phyloP scores from a whole-genome alignment of 2,888 invertebrate species.

The Stenodera caucasica region DNA sequence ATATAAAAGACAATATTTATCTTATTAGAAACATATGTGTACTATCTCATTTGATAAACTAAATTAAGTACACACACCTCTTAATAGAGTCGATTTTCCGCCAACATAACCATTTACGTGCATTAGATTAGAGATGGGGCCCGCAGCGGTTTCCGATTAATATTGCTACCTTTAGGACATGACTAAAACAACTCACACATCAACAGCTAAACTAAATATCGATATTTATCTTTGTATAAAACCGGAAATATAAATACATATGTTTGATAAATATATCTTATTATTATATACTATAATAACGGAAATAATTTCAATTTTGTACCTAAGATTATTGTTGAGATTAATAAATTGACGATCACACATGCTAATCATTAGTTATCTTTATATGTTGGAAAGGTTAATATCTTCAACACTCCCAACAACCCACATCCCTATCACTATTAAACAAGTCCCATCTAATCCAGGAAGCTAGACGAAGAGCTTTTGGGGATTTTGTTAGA shows the following conservation, averaged over 20 bases:
- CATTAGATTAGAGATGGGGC: conserved; percentile 39
- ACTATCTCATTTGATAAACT: conserved; percentile 35
- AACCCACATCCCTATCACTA: conserved; percentile 30
- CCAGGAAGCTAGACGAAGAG: conserved; percentile 48
- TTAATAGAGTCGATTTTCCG: conserved; percentile 29
- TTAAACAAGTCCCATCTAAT: conserved; percentile 49
- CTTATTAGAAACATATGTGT: conserved; percentile 27
- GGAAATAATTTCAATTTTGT: conserved; percentile 18
- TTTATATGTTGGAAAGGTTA: conserved; percentile 31
- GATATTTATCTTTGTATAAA: too few relatives aligned
- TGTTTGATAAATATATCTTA: background rate
- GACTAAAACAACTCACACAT: conserved; percentile 31
- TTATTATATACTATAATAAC: too few relatives aligned
- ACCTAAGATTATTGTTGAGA: too few relatives aligned
- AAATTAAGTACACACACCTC: conserved; percentile 34
- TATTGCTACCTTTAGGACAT: conserved; percentile 39
- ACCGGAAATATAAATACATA: too few relatives aligned
- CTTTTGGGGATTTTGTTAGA: conserved; percentile 51
- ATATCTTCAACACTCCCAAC: conserved; percentile 9
- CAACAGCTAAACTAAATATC: too few relatives aligned
- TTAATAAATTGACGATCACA: conserved; percentile 48
- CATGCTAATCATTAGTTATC: conserved; percentile 41
- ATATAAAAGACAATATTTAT: conserved; percentile 15
- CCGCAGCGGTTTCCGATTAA: conserved; percentile 43
- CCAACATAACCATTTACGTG: conserved; percentile 36